Base-by-base conservation (phyloP, 53 echinoderm and acorn worm species). In the Holothuria leucospilota region DNA sequence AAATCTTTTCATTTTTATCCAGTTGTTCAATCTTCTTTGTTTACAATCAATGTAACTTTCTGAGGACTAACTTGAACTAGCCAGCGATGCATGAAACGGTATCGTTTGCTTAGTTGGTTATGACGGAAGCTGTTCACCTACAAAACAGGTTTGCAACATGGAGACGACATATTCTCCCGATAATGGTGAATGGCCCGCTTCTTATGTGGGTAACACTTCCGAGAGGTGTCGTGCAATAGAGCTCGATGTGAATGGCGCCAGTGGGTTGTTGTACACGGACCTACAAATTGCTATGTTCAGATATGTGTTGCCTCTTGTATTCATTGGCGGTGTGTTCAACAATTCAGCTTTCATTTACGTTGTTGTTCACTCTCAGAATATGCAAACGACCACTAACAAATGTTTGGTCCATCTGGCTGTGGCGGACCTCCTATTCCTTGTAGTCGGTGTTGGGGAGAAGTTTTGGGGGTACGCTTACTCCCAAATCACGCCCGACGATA, bases 291-390 rank as follows among this genome's bases (percentile, higher is more conserved):
- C 20, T 20, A 83, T 83, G 5, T 28, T 66, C 23, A 39, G 68
- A 21, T 83, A 46, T 66, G 51, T 83, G 10, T 27, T 83, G 84
- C 84, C 84, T 20, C 3, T 67, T 11, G 84, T 83, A 10, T 83
- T 83, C 26, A 42, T 67, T 41, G n/a, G 63, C 28, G 84, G 84
- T 39, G 65, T 83, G 5, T 46, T 64, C 15, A 83, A 83, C 67
- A 83, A 83, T 46, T 28, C 53, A 42, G 84, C 84, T 25, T 83
- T 83, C 84, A 83, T 83, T 51, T 83, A 83, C 51, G 84, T 83
- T 25, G 84, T 83, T 13, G 49, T 23, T 26, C 49, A 67, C 65
- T 38, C 68, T 20, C 84, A 83, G 26, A 83, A 51, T 24, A 83
- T 83, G 84, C 84, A 67, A 13, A 83, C 84, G 8, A 64, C 51